These are phyloP conservation scores for Trachymyrmex septentrionalis DNA, from an alignment of 1,140 invertebrate genomes.

Conservation along the genomic window DNA sequence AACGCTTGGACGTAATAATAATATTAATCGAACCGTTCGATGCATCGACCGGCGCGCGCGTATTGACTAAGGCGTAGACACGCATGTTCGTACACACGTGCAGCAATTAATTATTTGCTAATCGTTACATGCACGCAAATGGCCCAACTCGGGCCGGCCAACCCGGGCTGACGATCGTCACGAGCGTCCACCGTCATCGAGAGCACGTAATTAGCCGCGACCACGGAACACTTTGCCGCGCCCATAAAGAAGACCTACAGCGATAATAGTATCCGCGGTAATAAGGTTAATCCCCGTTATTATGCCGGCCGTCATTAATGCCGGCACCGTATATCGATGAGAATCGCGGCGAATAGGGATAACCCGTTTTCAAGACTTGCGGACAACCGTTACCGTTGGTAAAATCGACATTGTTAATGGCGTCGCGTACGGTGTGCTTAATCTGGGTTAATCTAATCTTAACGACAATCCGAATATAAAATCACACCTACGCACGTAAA, in stretches of 20 bases:
- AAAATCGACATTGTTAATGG: constrained; percentile 31
- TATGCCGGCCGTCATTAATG: constrained; percentile 45
- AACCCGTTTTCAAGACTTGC: constrained; percentile 45
- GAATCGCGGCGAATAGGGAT: constrained; percentile 47
- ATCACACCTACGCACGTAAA: not conserved
- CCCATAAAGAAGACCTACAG: constrained; percentile 41
- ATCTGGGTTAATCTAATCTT: constrained; percentile 35
- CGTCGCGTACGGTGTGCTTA: not conserved
- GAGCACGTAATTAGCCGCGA: constrained; percentile 34
- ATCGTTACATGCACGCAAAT: constrained; percentile 53
- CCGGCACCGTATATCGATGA: constrained; percentile 33
- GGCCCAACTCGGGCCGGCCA: not conserved
- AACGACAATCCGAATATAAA: constrained; percentile 16
- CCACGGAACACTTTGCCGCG: constrained; percentile 35
- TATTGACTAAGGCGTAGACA: constrained; percentile 59
- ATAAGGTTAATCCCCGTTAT: constrained; percentile 59
- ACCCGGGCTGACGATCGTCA: too few relatives aligned
- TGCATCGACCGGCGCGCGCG: constrained; percentile 41
- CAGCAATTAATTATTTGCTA: constrained; percentile 65
- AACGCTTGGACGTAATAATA: not conserved
- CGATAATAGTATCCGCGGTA: constrained; percentile 41
- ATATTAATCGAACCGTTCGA: constrained; percentile 56
- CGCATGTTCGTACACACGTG: constrained; percentile 53
- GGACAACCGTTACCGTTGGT: constrained; percentile 22
- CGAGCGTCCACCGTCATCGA: constrained; percentile 19